Conservation (phyloP, 2,797 vertebrate genomes). For the Lepilemur ruficaudatus region DNA sequence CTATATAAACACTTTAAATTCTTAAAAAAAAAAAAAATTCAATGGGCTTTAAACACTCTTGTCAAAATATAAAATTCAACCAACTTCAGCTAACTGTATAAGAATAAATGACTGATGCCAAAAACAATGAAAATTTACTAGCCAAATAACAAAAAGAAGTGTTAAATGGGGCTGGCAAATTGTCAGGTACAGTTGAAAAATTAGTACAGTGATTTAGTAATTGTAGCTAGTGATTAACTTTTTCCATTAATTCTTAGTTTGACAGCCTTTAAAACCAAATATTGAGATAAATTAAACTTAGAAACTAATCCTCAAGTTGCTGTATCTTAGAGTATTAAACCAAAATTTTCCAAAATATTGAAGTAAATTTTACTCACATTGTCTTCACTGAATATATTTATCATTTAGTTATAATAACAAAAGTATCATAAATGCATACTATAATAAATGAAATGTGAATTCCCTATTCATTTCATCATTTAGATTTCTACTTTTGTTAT, state of each 20-base stretch:
- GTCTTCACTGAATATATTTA: background rate
- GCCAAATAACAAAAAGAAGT: background rate
- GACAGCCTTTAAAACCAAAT: background rate
- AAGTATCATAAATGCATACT: background rate
- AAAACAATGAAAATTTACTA: background rate
- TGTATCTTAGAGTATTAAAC: background rate
- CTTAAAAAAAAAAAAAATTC: background rate
- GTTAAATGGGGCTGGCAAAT: background rate
- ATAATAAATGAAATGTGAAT: background rate
- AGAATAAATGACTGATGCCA: background rate
- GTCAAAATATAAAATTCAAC: background rate
- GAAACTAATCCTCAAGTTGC: background rate
- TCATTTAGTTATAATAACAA: background rate
- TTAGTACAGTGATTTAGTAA: background rate
- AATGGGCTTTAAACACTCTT: background rate
- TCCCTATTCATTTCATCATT: background rate
- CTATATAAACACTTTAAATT: background rate
- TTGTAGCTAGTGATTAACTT: background rate
- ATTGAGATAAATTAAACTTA: background rate
- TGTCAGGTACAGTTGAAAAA: background rate
- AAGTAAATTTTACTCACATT: background rate
- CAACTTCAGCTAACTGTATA: background rate
- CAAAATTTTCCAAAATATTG: background rate
- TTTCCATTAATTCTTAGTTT: background rate
- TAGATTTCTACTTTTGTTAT: background rate